phyloP scores from a whole-genome alignment of 2,888 invertebrate genomes.

The Electrophaes corylata region DNA sequence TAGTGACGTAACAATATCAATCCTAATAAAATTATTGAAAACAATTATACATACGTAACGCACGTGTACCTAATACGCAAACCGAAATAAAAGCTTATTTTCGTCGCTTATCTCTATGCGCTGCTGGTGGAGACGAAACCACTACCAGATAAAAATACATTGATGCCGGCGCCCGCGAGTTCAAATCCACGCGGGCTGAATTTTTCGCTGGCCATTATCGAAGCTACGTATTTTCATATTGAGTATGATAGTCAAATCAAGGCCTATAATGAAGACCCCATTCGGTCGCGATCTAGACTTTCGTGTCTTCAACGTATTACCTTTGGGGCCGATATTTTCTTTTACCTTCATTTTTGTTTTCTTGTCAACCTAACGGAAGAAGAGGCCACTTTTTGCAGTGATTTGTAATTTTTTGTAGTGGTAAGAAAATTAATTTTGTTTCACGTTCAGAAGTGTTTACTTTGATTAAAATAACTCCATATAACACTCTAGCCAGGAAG shows the following conservation, averaged over 20 bases:
- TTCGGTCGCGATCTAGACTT: constrained; percentile 29
- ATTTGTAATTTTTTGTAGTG: too few species aligned
- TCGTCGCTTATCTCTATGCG: background rate
- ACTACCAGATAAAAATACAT: background rate
- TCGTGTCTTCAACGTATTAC: constrained; percentile 30
- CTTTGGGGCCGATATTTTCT: constrained; percentile 28
- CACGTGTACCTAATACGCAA: background rate
- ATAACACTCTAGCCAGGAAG: constrained; percentile 4
- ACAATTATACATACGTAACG: background rate
- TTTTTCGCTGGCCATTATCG: constrained; percentile 30
- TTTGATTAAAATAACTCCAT: too few species aligned
- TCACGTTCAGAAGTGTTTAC: too few species aligned
- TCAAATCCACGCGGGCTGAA: constrained; percentile 11
- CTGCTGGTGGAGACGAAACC: constrained; percentile 13
- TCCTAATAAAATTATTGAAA: background rate
- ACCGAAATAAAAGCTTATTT: constrained; percentile 7
- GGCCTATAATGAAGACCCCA: constrained; percentile 27
- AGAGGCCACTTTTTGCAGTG: too few species aligned
- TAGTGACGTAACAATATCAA: too few species aligned
- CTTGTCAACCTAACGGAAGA: background rate
- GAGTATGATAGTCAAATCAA: constrained; percentile 31
- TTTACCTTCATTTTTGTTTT: constrained; percentile 1
- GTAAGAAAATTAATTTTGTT: too few species aligned
- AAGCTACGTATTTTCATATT: constrained; percentile 31
- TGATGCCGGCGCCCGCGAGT: constrained; percentile 2